Conservation (phyloP, 2,113 vertebrate genomes). For the Eurystomus gularis region DNA sequence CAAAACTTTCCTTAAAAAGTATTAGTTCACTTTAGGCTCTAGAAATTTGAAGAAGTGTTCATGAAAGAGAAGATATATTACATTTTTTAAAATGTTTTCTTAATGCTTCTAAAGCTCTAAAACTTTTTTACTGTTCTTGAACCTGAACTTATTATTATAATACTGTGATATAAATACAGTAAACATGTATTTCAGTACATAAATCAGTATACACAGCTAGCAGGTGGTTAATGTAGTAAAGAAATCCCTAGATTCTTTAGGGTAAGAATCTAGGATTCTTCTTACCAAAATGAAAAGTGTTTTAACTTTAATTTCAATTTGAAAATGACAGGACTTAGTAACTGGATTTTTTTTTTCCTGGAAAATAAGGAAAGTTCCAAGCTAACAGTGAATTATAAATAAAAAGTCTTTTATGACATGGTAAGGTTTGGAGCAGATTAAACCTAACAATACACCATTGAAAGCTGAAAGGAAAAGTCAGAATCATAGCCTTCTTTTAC, state of each 20-base stretch:
- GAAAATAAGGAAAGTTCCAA: slow-evolving; percentile 10
- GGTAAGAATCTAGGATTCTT: too few relatives aligned
- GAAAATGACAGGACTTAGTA: slow-evolving; percentile 13
- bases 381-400: slow-evolving; percentile 31
- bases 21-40: neutral
- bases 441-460: neutral
- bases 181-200: neutral
- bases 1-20: neutral
- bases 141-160: neutral
- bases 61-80: neutral
- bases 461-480: slow-evolving; percentile 26
- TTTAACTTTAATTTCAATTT: slow-evolving; percentile 24
- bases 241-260: neutral
- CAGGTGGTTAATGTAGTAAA: neutral
- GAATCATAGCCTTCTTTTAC: neutral
- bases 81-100: neutral
- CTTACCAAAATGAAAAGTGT: neutral
- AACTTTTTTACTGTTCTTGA: neutral
- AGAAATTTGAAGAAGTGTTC: neutral
- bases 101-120: neutral
- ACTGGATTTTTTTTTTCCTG: neutral
- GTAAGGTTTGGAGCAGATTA: slow-evolving; percentile 7
- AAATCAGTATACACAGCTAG: neutral
- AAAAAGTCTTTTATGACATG: neutral
- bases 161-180: neutral